These are phyloP conservation scores for Mycetomoellerius zeteki DNA, from an alignment of 1,140 invertebrate genomes.

Conservation along the genomic window DNA sequence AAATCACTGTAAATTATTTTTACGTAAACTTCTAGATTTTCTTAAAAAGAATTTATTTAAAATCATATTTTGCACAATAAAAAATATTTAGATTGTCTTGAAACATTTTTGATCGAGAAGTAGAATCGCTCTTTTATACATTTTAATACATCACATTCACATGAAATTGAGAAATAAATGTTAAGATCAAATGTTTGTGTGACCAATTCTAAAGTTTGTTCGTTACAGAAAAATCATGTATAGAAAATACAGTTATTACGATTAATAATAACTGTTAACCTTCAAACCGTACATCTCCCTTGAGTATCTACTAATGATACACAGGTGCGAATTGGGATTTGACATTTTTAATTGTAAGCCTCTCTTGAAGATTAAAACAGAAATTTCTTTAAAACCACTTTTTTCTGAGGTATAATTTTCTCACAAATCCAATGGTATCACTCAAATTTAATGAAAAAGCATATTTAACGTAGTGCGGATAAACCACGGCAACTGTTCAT, in stretches of 20 bases:
- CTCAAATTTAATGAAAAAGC: no score
- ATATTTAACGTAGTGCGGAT: no score
- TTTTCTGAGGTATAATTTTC: no score
- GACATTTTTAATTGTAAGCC: no score
- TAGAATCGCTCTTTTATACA: slow-evolving; percentile 1
- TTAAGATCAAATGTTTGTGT: not conserved
- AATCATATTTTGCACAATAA: not conserved
- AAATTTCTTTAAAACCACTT: no score
- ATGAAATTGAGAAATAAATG: not conserved
- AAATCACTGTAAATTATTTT: not conserved
- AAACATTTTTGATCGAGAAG: not conserved
- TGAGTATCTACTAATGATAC: no score
- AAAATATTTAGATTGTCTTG: not conserved
- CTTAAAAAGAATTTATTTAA: not conserved
- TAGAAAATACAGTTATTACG: not conserved
- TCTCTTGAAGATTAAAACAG: no score
- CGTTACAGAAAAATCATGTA: not conserved
- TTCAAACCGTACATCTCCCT: no score
- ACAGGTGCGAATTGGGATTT: no score
- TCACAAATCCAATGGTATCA: no score
- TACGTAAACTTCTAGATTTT: not conserved
- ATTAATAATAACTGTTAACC: not conserved
- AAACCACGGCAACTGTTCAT: no score
- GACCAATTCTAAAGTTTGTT: not conserved
- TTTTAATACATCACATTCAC: not conserved